Evolutionary conservation across 2,113 vertebrate genomes (phyloP).

Genomic region (Seriola dumerili): DNA sequence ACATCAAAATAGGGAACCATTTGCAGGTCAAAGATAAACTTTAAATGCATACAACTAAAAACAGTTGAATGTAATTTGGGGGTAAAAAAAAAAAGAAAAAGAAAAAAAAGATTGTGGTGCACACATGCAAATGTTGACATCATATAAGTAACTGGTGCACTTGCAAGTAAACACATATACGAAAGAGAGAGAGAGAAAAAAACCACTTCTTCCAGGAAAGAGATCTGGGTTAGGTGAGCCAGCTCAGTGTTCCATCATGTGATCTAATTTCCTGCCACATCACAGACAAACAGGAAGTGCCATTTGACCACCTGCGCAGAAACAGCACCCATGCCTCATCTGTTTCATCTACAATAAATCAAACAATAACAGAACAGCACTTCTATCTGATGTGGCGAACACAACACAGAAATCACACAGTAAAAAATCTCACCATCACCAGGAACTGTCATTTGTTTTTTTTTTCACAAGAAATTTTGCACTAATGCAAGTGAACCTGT

Average conservation of each 20-base stretch:
- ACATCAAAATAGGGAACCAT: conserved; percentile 27
- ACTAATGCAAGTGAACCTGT: not conserved
- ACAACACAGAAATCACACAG: not conserved
- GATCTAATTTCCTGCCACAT: conserved; percentile 79
- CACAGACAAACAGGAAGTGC: conserved; percentile 72
- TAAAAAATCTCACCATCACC: not conserved
- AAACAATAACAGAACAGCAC: conserved; percentile 34
- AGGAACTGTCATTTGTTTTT: not conserved
- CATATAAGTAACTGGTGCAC: conserved; percentile 57
- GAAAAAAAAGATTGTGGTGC: not conserved
- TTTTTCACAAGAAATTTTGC: not conserved
- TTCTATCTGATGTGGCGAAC: conserved; percentile 27
- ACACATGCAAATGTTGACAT: conserved; percentile 47
- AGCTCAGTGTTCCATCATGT: conserved; percentile 70
- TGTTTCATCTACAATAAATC: conserved; percentile 56
- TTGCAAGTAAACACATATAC: conserved; percentile 51
- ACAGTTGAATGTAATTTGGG: not conserved
- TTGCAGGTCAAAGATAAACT: conserved; percentile 8
- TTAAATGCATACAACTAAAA: conserved; percentile 16
- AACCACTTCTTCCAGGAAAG: conserved; percentile 74
- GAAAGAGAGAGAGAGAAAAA: conserved; percentile 15
- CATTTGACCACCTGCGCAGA: conserved; percentile 70
- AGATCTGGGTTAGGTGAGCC: conserved; percentile 73
- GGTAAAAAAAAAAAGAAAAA: not conserved
- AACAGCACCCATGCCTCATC: conserved; percentile 8